phyloP scores from a whole-genome alignment of 1,140 invertebrate species.

The Trichonephila clavipes region DNA sequence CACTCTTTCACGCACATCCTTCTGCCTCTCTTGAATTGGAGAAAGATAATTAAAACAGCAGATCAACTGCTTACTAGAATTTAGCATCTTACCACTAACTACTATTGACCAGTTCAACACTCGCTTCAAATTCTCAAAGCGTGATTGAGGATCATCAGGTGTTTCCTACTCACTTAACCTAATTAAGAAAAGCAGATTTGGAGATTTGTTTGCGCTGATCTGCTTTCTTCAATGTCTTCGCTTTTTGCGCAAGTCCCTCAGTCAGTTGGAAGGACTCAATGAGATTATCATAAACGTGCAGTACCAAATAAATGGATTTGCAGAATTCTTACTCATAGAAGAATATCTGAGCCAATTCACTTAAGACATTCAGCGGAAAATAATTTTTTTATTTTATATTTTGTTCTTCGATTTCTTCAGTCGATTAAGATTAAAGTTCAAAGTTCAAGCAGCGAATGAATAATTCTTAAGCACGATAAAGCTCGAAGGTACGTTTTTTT shows the following conservation, averaged over 20 bases:
- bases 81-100: constrained; percentile 65
- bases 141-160: constrained; percentile 71
- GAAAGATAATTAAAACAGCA: constrained; percentile 65
- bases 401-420: neutral
- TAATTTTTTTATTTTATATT: neutral
- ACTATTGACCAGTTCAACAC: constrained; percentile 65
- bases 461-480: no score
- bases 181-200: constrained; percentile 60
- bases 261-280: neutral
- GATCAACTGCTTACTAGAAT: constrained; percentile 64
- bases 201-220: constrained; percentile 42
- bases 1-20: constrained; percentile 32
- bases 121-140: neutral
- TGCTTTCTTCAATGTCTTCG: neutral
- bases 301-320: neutral
- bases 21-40: constrained; percentile 57
- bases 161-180: constrained; percentile 55
- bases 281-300: constrained; percentile 1
- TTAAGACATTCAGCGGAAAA: neutral
- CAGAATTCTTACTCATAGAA: neutral
- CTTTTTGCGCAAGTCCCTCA: constrained; percentile 18
- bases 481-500: no score
- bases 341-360: neutral
- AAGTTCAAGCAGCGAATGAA: neutral
- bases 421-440: neutral